These are phyloP conservation scores for Clarias magur DNA, from an alignment of 2,113 vertebrate genomes.

Conservation along the genomic window DNA sequence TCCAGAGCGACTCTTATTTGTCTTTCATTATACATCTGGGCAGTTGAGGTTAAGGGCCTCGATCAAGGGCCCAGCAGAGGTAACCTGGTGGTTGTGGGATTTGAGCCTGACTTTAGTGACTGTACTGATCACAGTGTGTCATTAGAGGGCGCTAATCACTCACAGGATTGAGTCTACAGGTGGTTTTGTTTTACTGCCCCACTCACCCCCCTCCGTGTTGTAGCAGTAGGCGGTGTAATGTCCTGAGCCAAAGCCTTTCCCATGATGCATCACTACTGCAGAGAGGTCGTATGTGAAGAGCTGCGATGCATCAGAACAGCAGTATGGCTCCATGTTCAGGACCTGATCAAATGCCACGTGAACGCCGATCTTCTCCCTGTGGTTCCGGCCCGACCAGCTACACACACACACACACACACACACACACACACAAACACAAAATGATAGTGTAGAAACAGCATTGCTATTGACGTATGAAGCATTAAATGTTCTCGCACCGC, in stretches of 20 bases:
- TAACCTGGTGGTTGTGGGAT: too few relatives aligned
- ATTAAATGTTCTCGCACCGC: too few relatives aligned
- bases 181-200: not conserved
- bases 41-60: too few relatives aligned
- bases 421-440: not conserved
- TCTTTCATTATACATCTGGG: too few relatives aligned
- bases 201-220: constrained; percentile 99
- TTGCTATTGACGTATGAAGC: too few relatives aligned
- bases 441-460: too few relatives aligned
- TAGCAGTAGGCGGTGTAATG: constrained; percentile 99
- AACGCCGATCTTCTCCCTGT: constrained; percentile 99
- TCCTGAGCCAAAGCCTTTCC: constrained; percentile 99
- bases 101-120: not conserved
- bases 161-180: too few relatives aligned
- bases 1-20: too few relatives aligned
- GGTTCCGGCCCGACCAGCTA: constrained; percentile 99
- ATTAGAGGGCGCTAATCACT: not conserved
- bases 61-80: too few relatives aligned
- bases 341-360: constrained; percentile 98
- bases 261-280: constrained; percentile 98
- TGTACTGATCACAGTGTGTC: not conserved
- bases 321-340: constrained; percentile 97
- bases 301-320: constrained; percentile 89
- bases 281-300: constrained; percentile 96
- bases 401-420: constrained; percentile 28